Evolutionary conservation across 2,888 invertebrate genomes (phyloP).

Genomic region (Drosophila testacea): DNA sequence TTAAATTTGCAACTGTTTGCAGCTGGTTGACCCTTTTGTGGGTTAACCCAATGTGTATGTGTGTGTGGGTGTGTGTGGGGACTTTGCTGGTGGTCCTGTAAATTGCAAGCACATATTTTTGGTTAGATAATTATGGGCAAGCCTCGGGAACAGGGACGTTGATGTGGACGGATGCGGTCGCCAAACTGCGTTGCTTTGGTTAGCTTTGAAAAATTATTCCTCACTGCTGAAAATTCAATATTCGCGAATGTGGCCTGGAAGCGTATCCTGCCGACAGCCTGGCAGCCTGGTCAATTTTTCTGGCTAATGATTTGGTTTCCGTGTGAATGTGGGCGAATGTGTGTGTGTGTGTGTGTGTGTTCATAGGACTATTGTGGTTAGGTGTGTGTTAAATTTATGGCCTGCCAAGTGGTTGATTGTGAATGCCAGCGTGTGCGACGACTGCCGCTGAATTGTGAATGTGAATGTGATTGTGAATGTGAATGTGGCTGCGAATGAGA

Average conservation of each 20-base stretch:
- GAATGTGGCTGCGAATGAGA: slow-evolving; percentile 20
- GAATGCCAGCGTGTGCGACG: slow-evolving; percentile 59
- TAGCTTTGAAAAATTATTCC: slow-evolving; percentile 46
- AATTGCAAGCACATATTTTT: slow-evolving; percentile 60
- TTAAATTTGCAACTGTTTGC: slow-evolving; percentile 34
- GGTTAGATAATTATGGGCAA: slow-evolving; percentile 74
- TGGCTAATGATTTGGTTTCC: slow-evolving; percentile 77
- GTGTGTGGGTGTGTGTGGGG: background rate
- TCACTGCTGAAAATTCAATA: slow-evolving; percentile 66
- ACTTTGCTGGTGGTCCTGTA: slow-evolving; percentile 18
- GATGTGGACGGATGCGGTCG: slow-evolving; percentile 58
- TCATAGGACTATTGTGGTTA: slow-evolving; percentile 47
- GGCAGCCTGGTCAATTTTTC: slow-evolving; percentile 69
- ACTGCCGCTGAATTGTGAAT: slow-evolving; percentile 64
- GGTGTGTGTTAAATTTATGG: slow-evolving; percentile 75
- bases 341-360: slow-evolving; percentile 8
- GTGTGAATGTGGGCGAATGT: slow-evolving; percentile 19
- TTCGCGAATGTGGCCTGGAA: slow-evolving; percentile 24
- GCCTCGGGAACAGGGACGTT: slow-evolving; percentile 35
- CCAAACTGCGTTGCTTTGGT: slow-evolving; percentile 66
- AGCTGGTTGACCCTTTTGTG: slow-evolving; percentile 39
- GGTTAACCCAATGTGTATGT: slow-evolving; percentile 12
- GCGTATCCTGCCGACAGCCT: slow-evolving; percentile 35
- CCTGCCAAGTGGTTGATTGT: slow-evolving; percentile 78
- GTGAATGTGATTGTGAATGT: slow-evolving; percentile 20